A percentile compares a stretch with the other conserved stretches of the same genome.
These are phyloP conservation scores for Neodiprion lecontei DNA, from an alignment of 1,140 invertebrate species.

Conservation along the genomic window DNA sequence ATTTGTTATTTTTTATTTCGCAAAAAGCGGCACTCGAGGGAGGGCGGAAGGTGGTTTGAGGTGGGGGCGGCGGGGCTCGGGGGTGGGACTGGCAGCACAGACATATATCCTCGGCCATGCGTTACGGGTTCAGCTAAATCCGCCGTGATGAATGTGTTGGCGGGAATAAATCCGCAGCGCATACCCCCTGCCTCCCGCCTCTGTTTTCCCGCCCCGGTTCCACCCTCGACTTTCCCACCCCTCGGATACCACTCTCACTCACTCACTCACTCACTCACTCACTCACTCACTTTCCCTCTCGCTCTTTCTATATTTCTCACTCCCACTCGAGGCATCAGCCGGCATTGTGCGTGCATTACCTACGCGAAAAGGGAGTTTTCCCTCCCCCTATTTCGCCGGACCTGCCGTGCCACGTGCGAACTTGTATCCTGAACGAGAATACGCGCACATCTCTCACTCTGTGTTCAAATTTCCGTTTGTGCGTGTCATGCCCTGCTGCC, in stretches of 20 bases:
- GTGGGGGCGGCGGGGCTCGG: slow-evolving; percentile 24
- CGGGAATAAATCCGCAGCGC: slow-evolving; percentile 65
- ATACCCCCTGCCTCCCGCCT: slow-evolving; percentile 54
- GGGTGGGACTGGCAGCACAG: slow-evolving; percentile 46
- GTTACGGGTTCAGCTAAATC: slow-evolving; percentile 65
- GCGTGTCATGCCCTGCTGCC: too few species aligned
- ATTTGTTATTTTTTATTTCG: background rate
- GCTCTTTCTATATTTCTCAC: slow-evolving; percentile 1
- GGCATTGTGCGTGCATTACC: slow-evolving; percentile 13
- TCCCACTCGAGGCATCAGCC: slow-evolving; percentile 20
- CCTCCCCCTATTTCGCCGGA: slow-evolving; percentile 21
- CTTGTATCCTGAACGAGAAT: slow-evolving; percentile 47
- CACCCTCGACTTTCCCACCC: slow-evolving; percentile 38
- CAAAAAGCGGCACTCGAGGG: background rate
- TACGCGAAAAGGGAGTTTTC: slow-evolving; percentile 23
- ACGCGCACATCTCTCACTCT: slow-evolving; percentile 19
- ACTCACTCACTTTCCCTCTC: slow-evolving; percentile 17
- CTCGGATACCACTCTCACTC: slow-evolving; percentile 28
- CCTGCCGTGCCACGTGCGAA: slow-evolving; percentile 32
- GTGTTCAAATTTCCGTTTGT: slow-evolving; percentile 20
- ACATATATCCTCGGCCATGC: slow-evolving; percentile 63
- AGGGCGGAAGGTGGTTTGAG: slow-evolving; percentile 21
- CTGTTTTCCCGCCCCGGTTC: slow-evolving; percentile 40
- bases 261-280: slow-evolving; percentile 23
- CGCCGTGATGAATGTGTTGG: slow-evolving; percentile 65